Base-by-base conservation (phyloP, 2,888 invertebrate genomes). In the Cataglyphis rosenhaueri region DNA sequence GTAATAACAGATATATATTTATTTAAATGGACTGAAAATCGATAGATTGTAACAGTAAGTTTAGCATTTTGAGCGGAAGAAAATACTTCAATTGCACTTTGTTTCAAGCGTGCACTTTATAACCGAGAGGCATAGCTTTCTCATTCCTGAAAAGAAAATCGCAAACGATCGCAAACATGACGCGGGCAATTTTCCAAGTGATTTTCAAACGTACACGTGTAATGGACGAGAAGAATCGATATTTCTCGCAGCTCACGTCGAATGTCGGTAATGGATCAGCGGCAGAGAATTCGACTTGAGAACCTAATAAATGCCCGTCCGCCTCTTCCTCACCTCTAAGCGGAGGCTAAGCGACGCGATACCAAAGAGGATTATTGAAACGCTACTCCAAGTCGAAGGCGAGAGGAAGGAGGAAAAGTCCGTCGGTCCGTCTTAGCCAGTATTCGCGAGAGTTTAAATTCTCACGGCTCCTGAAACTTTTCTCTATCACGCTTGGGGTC, bases 371-470 rank as follows among this genome's bases (percentile, higher is more conserved):
- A 86, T 90, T 89, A 90, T 90, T 86, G 88, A 84, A 84, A 85
- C 83, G 86, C 76, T 74, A 32, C 79, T 84, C 84, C 82, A 70
- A 84, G 84, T 84, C 82, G 81, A 70, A 52, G 82, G 32, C 41
- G 38, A 32, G 10, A 12, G 12, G 71, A n/a, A 8, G 52, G 52
- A n/a, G 71, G 75, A 84, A 89, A 89, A 86, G 85, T 88, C 86
- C 82, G 75, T 71, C 84, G 82, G 65, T 85, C 90, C 89, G 65
- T 85, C 90, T 90, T 87, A 85, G 52, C 83, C 85, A 89, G 90
- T 21, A 88, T 89, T 87, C 89, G 83, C 66, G 84, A 84, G 86
- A 89, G 86, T 89, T 90, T 89, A 90, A 91, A 91, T 91, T 89
- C 87, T 87, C 88, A 89, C 85, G 86, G 82, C 84, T 89, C 84